phyloP scores from a whole-genome alignment of 1,140 invertebrate genomes.

The Camponotus vicinus region DNA sequence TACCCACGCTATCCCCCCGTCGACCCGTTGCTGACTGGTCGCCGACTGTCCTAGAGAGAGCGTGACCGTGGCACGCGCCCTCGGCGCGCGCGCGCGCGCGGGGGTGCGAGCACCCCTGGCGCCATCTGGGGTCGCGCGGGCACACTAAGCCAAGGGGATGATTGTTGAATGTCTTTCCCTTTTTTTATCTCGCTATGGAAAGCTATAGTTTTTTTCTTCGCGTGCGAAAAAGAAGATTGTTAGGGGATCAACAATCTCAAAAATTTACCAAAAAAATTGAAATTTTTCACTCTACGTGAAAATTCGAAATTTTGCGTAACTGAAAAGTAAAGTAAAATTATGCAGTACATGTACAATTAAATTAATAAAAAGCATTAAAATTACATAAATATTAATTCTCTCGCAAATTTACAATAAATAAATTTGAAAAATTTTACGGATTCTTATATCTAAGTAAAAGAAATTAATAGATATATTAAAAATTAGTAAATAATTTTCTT shows the following conservation, averaged over 20 bases:
- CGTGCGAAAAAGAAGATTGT: neutral
- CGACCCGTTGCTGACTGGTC: constrained; percentile 22
- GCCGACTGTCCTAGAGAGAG: constrained; percentile 47
- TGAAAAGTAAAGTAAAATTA: neutral
- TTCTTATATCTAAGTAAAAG: neutral
- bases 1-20: neutral
- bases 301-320: neutral
- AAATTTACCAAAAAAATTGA: neutral
- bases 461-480: no score
- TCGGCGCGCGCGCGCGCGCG: constrained; percentile 37
- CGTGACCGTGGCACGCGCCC: constrained; percentile 69
- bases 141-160: neutral
- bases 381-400: neutral
- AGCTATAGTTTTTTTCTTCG: no score
- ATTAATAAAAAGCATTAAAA: neutral
- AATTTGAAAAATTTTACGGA: neutral
- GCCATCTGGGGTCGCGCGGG: constrained; percentile 18
- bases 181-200: no score
- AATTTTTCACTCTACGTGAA: neutral
- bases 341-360: neutral
- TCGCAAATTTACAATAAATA: neutral
- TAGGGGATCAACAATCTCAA: neutral
- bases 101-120: constrained; percentile 1
- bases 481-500: neutral
- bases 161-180: neutral